Conservation (phyloP, 2,888 invertebrate genomes). For the Disparrhopalites patrizii region DNA sequence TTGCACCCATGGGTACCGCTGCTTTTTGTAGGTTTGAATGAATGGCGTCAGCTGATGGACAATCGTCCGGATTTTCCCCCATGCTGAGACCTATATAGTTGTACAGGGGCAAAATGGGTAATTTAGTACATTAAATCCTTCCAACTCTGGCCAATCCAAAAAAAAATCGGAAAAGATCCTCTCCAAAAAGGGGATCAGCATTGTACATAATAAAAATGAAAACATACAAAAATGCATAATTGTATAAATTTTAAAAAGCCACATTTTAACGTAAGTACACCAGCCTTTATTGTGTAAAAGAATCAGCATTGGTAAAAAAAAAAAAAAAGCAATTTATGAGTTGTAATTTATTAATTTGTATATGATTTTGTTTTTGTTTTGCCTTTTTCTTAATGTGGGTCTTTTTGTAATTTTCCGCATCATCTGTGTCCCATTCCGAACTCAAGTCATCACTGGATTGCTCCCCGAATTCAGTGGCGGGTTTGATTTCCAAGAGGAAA, state of each 20-base stretch:
- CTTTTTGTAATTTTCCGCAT: conserved; percentile 34
- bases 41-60: conserved; percentile 91
- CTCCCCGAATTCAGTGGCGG: conserved; percentile 68
- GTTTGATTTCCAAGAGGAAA: conserved; percentile 39
- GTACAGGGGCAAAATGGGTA: no score
- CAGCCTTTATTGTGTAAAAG: not conserved
- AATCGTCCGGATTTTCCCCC: conserved; percentile 88
- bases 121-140: no score
- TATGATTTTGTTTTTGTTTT: no score
- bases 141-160: no score
- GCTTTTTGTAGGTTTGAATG: conserved; percentile 93
- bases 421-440: conserved; percentile 85
- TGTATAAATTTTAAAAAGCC: not conserved
- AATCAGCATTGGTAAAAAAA: not conserved
- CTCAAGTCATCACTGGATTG: conserved; percentile 81
- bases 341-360: no score
- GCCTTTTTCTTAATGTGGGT: conserved; percentile 39
- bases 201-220: not conserved
- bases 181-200: no score
- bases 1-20: conserved; percentile 94
- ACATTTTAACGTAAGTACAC: not conserved
- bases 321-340: conserved; percentile 17
- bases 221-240: not conserved
- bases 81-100: conserved; percentile 86
- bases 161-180: no score